Evolutionary conservation across 2,113 vertebrate species (phyloP).

Genomic region (Aegithalos caudatus): DNA sequence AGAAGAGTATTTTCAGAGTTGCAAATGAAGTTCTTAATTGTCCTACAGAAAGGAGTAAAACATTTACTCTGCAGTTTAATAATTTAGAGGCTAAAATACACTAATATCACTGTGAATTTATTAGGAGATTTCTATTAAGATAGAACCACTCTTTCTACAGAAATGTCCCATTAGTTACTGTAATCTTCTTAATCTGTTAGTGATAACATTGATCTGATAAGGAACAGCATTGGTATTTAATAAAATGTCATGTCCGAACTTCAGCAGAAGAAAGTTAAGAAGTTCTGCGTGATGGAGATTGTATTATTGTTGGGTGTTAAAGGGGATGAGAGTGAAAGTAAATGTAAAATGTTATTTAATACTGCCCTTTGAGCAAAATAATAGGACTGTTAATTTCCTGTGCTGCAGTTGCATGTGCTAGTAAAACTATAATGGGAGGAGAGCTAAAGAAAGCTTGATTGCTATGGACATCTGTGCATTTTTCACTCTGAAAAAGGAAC

Average conservation of each 20-base stretch:
- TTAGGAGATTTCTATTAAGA: background rate
- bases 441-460: background rate
- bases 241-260: background rate
- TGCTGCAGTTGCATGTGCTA: background rate
- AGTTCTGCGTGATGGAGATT: background rate
- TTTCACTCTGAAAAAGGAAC: background rate
- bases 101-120: background rate
- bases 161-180: background rate
- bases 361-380: background rate
- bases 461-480: background rate
- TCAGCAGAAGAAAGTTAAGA: background rate
- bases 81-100: background rate
- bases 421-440: background rate
- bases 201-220: background rate
- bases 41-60: background rate
- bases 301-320: background rate
- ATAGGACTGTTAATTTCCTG: background rate
- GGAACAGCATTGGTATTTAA: background rate
- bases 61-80: background rate
- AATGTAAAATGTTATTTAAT: background rate
- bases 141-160: background rate
- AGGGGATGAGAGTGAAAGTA: background rate
- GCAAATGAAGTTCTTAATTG: background rate
- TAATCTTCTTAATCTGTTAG: background rate
- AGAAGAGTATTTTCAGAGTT: background rate